These are phyloP conservation scores for Tribolium castaneum DNA, from an alignment of 1,140 invertebrate genomes.

Conservation along the genomic window DNA sequence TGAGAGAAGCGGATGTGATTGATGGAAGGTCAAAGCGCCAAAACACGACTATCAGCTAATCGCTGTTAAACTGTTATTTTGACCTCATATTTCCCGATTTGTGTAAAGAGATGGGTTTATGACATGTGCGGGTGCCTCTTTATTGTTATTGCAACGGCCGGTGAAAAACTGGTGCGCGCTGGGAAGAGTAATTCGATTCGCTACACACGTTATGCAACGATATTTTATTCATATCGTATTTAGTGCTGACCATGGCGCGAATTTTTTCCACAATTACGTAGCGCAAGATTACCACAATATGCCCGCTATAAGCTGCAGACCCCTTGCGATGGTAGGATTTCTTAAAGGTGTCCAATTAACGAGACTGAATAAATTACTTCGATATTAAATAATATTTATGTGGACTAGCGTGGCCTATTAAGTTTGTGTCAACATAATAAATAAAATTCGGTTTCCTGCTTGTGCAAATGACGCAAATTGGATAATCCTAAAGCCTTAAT, in stretches of 20 bases:
- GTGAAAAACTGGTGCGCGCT: not conserved
- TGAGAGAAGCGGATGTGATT: conserved; percentile 1
- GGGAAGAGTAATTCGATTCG: not conserved
- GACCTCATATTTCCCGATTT: not conserved
- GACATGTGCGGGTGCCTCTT: not conserved
- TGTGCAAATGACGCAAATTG: not conserved
- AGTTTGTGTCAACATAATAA: conserved; percentile 24
- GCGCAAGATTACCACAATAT: not conserved
- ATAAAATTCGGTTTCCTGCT: not conserved
- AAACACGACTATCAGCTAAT: not conserved
- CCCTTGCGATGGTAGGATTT: too few species aligned
- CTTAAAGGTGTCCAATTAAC: too few species aligned
- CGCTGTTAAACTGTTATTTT: not conserved
- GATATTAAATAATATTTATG: too few species aligned
- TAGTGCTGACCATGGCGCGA: not conserved
- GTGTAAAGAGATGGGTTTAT: not conserved
- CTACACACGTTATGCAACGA: conserved; percentile 3
- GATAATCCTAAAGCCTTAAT: not conserved
- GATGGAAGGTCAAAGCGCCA: conserved; percentile 2
- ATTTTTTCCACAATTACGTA: conserved; percentile 7
- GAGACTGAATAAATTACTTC: too few species aligned
- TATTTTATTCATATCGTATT: conserved; percentile 4
- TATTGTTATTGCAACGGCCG: too few species aligned
- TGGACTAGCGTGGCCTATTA: not conserved
- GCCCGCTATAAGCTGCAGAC: too few species aligned